These are phyloP conservation scores for Platalea minor DNA, from an alignment of 2,797 vertebrate genomes.

Conservation along the genomic window DNA sequence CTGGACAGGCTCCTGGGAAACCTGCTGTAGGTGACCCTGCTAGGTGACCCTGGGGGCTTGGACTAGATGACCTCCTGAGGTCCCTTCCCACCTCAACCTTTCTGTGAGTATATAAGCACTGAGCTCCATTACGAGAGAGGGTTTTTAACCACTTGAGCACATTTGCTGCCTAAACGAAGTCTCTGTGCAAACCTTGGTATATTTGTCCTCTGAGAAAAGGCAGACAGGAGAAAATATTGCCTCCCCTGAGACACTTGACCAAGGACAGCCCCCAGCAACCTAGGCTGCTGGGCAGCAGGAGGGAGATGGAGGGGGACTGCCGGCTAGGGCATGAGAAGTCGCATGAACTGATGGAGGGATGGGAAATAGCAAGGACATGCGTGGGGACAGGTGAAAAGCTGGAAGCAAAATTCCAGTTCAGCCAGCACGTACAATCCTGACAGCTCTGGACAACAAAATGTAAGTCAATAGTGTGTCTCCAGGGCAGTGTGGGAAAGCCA, in stretches of 20 bases:
- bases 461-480: neutral
- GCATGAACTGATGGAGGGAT: neutral
- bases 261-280: neutral
- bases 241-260: neutral
- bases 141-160: neutral
- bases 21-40: neutral
- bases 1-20: neutral
- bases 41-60: neutral
- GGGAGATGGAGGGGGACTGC: neutral
- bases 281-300: neutral
- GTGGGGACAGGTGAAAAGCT: neutral
- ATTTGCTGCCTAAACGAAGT: neutral
- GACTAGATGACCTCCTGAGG: rapidly evolving
- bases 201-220: neutral
- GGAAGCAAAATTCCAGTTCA: neutral
- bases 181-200: neutral
- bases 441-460: neutral
- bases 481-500: neutral
- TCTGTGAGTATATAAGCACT: neutral
- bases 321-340: neutral
- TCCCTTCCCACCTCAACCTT: neutral
- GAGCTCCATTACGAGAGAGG: neutral
- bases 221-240: neutral
- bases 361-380: neutral
- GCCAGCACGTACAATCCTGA: neutral